Conservation (phyloP, 1,140 invertebrate species). For the Drosophila kikkawai region DNA sequence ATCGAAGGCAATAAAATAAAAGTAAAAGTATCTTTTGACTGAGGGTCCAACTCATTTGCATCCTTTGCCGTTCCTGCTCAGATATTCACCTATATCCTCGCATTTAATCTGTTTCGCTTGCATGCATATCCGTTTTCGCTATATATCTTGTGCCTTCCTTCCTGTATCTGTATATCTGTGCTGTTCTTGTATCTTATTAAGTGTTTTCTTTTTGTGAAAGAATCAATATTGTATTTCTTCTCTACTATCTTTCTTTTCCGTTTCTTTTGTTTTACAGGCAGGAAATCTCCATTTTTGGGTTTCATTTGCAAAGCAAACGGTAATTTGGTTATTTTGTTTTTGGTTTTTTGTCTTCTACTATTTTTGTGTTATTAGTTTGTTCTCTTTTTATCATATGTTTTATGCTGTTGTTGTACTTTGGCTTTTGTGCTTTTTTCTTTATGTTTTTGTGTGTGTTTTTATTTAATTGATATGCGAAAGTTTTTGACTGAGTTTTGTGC, state of each 20-base stretch:
- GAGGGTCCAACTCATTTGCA: slow-evolving; percentile 9
- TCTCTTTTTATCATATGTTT: slow-evolving; percentile 31
- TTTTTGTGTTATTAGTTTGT: slow-evolving; percentile 40
- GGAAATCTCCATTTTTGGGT: slow-evolving; percentile 85
- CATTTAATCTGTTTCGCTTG: slow-evolving; percentile 1
- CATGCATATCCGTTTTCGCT: slow-evolving; percentile 15
- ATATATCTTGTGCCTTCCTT: not conserved
- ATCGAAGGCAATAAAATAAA: slow-evolving; percentile 34
- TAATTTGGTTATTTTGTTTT: slow-evolving; percentile 66
- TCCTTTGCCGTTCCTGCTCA: slow-evolving; percentile 7
- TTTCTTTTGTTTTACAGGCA: slow-evolving; percentile 80
- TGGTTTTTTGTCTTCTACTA: not conserved
- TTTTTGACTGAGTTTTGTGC: slow-evolving; percentile 22
- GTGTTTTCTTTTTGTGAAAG: slow-evolving; percentile 29
- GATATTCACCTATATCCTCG: slow-evolving; percentile 3
- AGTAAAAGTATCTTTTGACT: slow-evolving; percentile 33
- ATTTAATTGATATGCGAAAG: slow-evolving; percentile 49
- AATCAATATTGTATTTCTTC: slow-evolving; percentile 57
- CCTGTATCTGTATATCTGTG: not conserved
- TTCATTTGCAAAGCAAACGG: slow-evolving; percentile 85
- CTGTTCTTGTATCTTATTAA: slow-evolving; percentile 27
- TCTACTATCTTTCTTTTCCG: slow-evolving; percentile 72
- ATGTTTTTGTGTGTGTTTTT: slow-evolving; percentile 30
- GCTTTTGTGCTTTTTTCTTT: slow-evolving; percentile 22
- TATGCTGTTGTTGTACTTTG: slow-evolving; percentile 16